phyloP scores from a whole-genome alignment of 2,113 vertebrate genomes.

The Barbus barbus region DNA sequence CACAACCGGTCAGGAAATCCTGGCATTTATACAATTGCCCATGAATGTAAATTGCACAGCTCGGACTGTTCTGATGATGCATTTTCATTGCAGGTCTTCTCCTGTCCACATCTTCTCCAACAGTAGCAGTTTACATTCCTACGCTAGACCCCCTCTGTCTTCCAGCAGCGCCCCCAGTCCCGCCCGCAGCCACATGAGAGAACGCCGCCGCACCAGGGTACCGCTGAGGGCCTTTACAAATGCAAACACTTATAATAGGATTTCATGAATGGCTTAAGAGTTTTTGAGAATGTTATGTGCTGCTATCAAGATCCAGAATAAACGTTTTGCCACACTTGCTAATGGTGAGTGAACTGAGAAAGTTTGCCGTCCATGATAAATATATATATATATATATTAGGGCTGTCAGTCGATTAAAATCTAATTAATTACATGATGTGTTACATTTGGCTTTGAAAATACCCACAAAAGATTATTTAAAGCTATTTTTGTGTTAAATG shows the following conservation, averaged over 20 bases:
- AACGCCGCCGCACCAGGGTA: constrained; percentile 81
- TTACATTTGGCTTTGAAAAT: too few species aligned
- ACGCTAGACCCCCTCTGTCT: constrained; percentile 92
- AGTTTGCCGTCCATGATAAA: background rate
- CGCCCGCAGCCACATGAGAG: constrained; percentile 85
- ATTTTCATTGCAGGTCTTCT: constrained; percentile 83
- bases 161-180: constrained; percentile 79
- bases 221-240: background rate
- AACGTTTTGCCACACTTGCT: background rate
- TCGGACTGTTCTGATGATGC: constrained; percentile 10
- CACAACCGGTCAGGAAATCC: constrained; percentile 82
- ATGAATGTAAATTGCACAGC: background rate
- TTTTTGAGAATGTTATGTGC: background rate
- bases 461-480: too few species aligned
- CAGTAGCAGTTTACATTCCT: constrained; percentile 99
- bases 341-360: background rate
- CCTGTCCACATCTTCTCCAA: constrained; percentile 96
- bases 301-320: background rate
- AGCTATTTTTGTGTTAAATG: too few species aligned
- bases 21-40: background rate
- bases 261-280: background rate
- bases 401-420: too few species aligned
- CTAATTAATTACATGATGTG: too few species aligned
- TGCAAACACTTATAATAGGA: background rate
- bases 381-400: too few species aligned